Evolutionary conservation across 2,797 vertebrate genomes (phyloP).

Genomic region (Crocodylus rhombifer): DNA sequence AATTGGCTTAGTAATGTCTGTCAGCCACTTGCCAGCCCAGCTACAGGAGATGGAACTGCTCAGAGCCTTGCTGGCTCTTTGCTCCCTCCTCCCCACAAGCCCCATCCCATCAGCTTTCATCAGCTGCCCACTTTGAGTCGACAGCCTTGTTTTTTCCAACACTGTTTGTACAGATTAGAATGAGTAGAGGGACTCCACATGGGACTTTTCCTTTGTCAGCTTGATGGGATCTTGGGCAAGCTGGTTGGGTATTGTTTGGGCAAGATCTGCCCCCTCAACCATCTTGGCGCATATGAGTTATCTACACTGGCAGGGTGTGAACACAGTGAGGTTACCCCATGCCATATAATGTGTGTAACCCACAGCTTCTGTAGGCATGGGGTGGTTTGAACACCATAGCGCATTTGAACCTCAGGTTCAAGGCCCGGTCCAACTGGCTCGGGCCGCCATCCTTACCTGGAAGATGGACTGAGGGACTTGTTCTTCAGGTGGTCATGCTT

Average conservation of each 20-base stretch:
- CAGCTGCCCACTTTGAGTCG: accelerated
- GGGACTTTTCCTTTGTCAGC: not conserved
- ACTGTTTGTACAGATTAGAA: accelerated
- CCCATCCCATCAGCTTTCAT: not conserved
- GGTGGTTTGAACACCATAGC: not conserved
- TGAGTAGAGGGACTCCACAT: not conserved
- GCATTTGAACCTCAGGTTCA: not conserved
- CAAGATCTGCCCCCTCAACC: accelerated
- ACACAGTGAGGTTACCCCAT: not conserved
- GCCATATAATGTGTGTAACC: not conserved
- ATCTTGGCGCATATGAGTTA: not conserved
- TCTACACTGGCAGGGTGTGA: not conserved
- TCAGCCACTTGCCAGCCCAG: not conserved
- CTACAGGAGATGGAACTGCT: not conserved
- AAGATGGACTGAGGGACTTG: not conserved
- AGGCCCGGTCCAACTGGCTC: not conserved
- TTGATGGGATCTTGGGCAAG: not conserved
- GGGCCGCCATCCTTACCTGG: not conserved
- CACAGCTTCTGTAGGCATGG: not conserved
- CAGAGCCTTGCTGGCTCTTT: not conserved
- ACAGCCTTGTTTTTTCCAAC: not conserved
- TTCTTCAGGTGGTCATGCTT: not conserved
- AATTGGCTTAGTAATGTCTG: not conserved
- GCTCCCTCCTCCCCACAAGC: not conserved
- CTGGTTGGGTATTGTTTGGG: not conserved